phyloP scores from a whole-genome alignment of 2,113 vertebrate genomes.

The Anarrhichthys ocellatus region DNA sequence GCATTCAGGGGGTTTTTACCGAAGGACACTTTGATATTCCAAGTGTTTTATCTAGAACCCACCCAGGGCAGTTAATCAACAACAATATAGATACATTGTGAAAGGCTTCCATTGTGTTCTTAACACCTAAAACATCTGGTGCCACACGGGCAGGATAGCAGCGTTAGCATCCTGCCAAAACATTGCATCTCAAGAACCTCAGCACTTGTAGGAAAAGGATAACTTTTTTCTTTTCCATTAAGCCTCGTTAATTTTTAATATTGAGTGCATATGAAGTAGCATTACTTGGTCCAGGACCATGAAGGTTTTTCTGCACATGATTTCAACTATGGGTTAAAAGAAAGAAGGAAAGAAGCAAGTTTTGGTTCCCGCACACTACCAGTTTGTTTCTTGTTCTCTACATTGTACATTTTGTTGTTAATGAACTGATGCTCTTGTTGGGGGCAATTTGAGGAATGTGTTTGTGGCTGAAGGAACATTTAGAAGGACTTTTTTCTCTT shows the following conservation, averaged over 20 bases:
- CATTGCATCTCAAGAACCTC: background rate
- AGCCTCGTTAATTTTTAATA: background rate
- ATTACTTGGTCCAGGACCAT: background rate
- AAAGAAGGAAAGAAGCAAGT: background rate
- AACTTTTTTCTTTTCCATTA: background rate
- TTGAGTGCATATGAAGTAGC: background rate
- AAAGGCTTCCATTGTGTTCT: background rate
- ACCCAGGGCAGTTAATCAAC: no score
- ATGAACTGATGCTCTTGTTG: background rate
- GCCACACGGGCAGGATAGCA: background rate
- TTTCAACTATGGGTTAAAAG: background rate
- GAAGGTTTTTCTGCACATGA: background rate
- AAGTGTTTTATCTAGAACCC: no score
- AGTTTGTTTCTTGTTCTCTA: background rate
- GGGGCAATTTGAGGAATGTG: background rate
- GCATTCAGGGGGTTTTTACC: no score
- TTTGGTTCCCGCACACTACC: background rate
- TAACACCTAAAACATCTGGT: background rate
- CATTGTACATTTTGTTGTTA: background rate
- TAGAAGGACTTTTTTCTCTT: background rate
- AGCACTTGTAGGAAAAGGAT: background rate
- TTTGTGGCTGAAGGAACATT: background rate
- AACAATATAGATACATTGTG: background rate
- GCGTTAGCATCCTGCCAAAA: constrained; percentile 3
- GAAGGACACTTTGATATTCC: no score